Evolutionary conservation across 2,797 vertebrate species (phyloP), one percentile per base, ranked within the genome.

Genomic region (Yasuhikotakia modesta): DNA sequence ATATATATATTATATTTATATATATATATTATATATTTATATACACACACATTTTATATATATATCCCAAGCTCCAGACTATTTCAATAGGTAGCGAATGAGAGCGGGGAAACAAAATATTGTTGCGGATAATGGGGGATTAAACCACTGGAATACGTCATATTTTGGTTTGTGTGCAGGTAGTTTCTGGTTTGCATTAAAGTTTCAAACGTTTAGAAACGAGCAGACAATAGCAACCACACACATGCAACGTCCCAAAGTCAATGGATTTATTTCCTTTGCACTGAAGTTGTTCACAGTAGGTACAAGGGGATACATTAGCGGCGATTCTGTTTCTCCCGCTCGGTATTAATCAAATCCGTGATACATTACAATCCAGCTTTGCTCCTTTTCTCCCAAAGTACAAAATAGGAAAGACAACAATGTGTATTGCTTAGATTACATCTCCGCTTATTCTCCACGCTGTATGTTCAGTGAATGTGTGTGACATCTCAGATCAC

Each of bases 251-350:
- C 64, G 58, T 75, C 82, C 76, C 83, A 93, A 93, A 94, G 93
- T 92, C 93, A 95, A 96, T 94, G 94, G 94, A 92, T 97, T 97
- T 97, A 97, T 97, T 96, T 94, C 92, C 95, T 95, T 90, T 93
- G 96, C 95, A 95, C 92, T 94, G 93, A 94, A 94, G 94, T 94
- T 92, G 94, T 95, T 97, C 96, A 97, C 96, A 97, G 96, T 95
- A 94, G 91, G 92, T 94, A 96, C 94, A 93, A 92, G 94, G 93
- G 92, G 92, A 92, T 93, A 96, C 95, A 95, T 93, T 86, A 90
- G 91, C 93, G 92, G 89, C 82, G 85, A 87, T 68, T 81, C 63
- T 67, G 92, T 87, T 86, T 88, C 88, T 93, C 93, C 93, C 92
- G 92, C 93, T 94, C 91, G 87, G 85, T 90, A 90, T 90, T 80